Evolutionary conservation across 2,888 invertebrate genomes (phyloP), one percentile per base, ranked within the genome.

Genomic region (Agriopis aurantiaria): DNA sequence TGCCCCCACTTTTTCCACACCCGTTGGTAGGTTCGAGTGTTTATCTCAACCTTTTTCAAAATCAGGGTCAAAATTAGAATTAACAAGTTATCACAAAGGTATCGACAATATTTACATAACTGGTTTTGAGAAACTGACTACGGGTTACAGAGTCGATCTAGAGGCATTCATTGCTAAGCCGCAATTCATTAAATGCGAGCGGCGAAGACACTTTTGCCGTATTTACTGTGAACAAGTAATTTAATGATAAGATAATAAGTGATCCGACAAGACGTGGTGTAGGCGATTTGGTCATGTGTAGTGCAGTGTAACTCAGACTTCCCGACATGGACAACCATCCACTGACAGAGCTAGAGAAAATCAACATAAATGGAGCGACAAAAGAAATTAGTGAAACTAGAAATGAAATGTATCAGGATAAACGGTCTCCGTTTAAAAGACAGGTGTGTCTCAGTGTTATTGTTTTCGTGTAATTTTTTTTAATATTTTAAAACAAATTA

Each of bases 331-430:
- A 88, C 76, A 82, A 86, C 83, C 83, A 77, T 68, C 82, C 77
- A 60, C 78, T 80, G 76, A 66, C 88, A 0, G 92, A 91, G 81
- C 81, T 92, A 68, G 89, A 91, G 76, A 91, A 88, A 85, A 87
- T 92, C 45, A 82, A 89, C 73, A 84, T 80, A 72, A 85, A 84
- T 79, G 83, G 76, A 58, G 77, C 75, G 12, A 85, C 83, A 65
- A 86, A 88, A 73, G 85, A 82, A 69, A 75, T 78, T 48, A 73
- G 80, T 83, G 86, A 84, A 59, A 78, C 71, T 33, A 82, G 82
- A 64, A 78, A 81, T 68, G 83, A 85, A 61, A 71, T 65, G 40
- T 51, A 75, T 74, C 71, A 60, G 55, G 77, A 80, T 40, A 73
- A 75, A 41, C 73, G 78, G 52, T 81, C 82, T 56, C 88, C 90